Conservation (phyloP, 2,113 vertebrate species). For the Poeciliopsis occidentalis region DNA sequence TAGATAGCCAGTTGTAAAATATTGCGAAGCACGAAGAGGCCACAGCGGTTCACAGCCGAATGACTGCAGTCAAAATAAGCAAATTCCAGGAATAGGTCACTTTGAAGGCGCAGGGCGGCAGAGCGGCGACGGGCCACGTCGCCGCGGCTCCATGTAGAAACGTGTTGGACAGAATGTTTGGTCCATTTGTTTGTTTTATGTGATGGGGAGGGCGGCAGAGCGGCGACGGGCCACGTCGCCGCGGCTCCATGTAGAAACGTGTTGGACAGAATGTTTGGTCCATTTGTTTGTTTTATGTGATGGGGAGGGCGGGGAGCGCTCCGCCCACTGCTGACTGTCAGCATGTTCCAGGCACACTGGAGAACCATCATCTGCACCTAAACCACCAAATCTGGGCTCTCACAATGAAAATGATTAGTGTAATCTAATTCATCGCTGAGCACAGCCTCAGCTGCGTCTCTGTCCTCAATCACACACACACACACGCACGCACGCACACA, state of each 20-base stretch:
- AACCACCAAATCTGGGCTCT: slow-evolving; percentile 40
- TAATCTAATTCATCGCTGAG: slow-evolving; percentile 63
- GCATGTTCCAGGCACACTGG: slow-evolving; percentile 42
- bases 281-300: slow-evolving; percentile 47
- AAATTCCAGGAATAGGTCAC: neutral
- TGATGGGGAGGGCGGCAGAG: slow-evolving; percentile 30
- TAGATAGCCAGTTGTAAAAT: neutral
- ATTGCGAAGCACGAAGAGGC: neutral
- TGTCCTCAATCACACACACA: slow-evolving; percentile 26
- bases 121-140: slow-evolving; percentile 4
- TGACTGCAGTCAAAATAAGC: neutral
- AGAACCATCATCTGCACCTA: slow-evolving; percentile 26
- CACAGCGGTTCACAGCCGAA: neutral
- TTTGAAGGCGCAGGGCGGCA: neutral
- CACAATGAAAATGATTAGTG: slow-evolving; percentile 53
- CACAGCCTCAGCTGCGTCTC: slow-evolving; percentile 42
- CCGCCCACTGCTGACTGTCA: slow-evolving; percentile 63
- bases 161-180: slow-evolving; percentile 52
- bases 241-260: neutral
- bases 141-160: neutral
- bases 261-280: slow-evolving; percentile 52
- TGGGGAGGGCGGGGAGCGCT: slow-evolving; percentile 25
- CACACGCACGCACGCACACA: neutral
- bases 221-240: slow-evolving; percentile 1
- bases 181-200: slow-evolving; percentile 44